phyloP scores from a whole-genome alignment of 2,888 invertebrate genomes.

The Xestia xanthographa region DNA sequence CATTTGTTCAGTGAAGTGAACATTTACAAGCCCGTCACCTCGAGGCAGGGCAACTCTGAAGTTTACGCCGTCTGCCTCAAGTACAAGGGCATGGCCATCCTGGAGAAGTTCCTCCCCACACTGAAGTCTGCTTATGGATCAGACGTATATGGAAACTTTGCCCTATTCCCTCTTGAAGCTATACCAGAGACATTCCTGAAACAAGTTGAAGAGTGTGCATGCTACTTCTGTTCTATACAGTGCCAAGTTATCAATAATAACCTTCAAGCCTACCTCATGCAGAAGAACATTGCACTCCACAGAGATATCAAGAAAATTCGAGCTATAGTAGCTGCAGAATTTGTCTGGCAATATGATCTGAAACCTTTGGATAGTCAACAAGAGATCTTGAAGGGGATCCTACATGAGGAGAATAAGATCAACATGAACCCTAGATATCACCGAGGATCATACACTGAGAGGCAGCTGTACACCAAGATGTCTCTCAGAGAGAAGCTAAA shows the following conservation, averaged over 20 bases:
- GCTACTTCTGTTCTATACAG: constrained; percentile 93
- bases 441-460: constrained; percentile 91
- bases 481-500: constrained; percentile 87
- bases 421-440: constrained; percentile 87
- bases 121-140: constrained; percentile 87
- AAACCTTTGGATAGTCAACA: constrained; percentile 85
- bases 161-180: constrained; percentile 91
- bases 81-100: constrained; percentile 88
- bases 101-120: constrained; percentile 83
- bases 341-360: constrained; percentile 91
- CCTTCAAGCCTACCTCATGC: constrained; percentile 91
- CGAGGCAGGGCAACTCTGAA: constrained; percentile 99
- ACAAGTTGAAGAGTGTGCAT: constrained; percentile 92
- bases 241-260: constrained; percentile 92
- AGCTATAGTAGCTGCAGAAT: constrained; percentile 89
- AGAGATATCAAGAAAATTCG: constrained; percentile 87
- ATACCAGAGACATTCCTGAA: constrained; percentile 92
- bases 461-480: constrained; percentile 87
- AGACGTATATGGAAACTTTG: constrained; percentile 76
- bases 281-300: constrained; percentile 81
- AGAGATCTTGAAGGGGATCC: constrained; percentile 86
- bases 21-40: constrained; percentile 96
- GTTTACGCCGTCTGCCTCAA: constrained; percentile 95
- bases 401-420: constrained; percentile 85
- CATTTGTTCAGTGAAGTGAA: constrained; percentile 93